These are phyloP conservation scores for Pseudorectes ferrugineus DNA, from an alignment of 2,113 vertebrate species.

Conservation along the genomic window DNA sequence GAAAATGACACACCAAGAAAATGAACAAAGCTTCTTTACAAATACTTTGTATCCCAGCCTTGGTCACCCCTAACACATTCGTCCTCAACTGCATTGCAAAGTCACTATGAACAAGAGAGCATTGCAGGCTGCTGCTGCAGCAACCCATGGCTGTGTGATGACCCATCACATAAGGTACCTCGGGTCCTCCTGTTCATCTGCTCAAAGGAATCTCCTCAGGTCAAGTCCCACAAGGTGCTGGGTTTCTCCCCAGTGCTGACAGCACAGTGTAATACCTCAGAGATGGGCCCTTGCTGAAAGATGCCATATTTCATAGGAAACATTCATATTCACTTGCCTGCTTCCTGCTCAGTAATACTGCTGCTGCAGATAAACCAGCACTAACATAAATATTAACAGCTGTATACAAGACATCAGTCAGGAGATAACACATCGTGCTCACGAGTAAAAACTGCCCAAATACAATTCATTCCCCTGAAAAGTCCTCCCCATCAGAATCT, in stretches of 20 bases:
- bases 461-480: not conserved
- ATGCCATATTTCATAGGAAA: not conserved
- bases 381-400: not conserved
- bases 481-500: not conserved
- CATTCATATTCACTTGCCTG: not conserved
- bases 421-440: not conserved
- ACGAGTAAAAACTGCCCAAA: not conserved
- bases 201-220: not conserved
- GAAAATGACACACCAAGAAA: not conserved
- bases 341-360: not conserved
- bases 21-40: not conserved
- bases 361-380: not conserved
- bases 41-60: not conserved
- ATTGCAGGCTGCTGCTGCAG: not conserved
- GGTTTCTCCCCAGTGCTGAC: not conserved
- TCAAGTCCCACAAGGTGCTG: not conserved
- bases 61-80: not conserved
- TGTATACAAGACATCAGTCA: not conserved
- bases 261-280: not conserved
- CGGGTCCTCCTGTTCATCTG: not conserved
- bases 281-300: not conserved
- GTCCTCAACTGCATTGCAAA: not conserved
- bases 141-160: not conserved
- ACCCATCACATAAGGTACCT: not conserved
- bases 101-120: not conserved